Conservation (phyloP, 1,140 invertebrate genomes). For the Medauroidea extradentata region DNA sequence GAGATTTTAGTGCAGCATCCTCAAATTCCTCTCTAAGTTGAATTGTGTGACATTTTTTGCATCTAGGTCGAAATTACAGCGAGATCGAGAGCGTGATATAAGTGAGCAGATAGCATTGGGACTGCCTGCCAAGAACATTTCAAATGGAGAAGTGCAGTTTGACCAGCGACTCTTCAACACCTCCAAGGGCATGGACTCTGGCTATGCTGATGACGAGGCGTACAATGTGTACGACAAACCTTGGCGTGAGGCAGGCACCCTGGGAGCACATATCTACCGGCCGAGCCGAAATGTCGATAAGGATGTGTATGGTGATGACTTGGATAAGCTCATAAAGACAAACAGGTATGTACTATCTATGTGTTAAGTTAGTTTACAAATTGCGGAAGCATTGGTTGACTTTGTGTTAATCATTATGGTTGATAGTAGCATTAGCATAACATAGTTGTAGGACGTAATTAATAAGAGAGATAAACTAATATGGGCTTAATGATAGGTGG, state of each 20-base stretch:
- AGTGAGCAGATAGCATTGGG: conserved; percentile 98
- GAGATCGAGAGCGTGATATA: conserved; percentile 93
- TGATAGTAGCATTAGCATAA: too few species aligned
- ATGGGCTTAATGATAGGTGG: too few species aligned
- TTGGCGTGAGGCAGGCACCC: conserved; percentile 75
- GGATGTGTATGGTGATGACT: conserved; percentile 86
- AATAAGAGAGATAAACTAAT: too few species aligned
- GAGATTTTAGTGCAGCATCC: too few species aligned
- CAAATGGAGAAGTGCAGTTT: conserved; percentile 80
- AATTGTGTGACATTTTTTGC: neutral
- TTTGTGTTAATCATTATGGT: too few species aligned
- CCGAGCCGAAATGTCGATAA: conserved; percentile 86
- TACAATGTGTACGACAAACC: conserved; percentile 98
- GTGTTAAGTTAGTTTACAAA: too few species aligned
- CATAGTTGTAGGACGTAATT: too few species aligned
- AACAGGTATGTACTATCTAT: conserved; percentile 72
- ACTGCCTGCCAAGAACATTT: conserved; percentile 76
- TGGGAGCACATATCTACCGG: conserved; percentile 88
- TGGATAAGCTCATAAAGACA: conserved; percentile 82
- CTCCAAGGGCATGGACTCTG: conserved; percentile 91
- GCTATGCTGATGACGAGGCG: conserved; percentile 95
- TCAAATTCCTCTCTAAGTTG: neutral
- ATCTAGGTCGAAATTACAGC: conserved; percentile 72
- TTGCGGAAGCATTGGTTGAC: too few species aligned
- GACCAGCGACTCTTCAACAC: conserved; percentile 96